Evolutionary conservation across 1,140 invertebrate genomes (phyloP).

Genomic region (Anoplophora glabripennis): DNA sequence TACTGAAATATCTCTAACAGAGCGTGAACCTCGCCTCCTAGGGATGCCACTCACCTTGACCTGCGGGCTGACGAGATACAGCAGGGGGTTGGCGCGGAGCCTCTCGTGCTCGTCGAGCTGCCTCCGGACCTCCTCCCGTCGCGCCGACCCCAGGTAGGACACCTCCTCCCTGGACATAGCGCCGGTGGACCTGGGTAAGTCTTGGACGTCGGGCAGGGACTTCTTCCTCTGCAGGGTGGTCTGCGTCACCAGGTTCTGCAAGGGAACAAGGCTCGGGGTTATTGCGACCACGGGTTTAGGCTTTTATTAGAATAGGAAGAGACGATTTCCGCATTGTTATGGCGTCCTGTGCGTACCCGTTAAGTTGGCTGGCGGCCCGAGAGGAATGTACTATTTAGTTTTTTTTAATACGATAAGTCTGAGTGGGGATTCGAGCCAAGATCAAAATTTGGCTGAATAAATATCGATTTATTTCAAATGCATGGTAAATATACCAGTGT

Average conservation of each 20-base stretch:
- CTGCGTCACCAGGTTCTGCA: slow-evolving; percentile 42
- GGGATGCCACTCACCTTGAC: slow-evolving; percentile 73
- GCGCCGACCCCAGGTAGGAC: slow-evolving; percentile 84
- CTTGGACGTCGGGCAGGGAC: slow-evolving; percentile 90
- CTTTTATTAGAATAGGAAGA: too few species aligned
- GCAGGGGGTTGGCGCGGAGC: slow-evolving; percentile 87
- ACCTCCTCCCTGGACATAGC: slow-evolving; percentile 94
- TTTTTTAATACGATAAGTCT: too few species aligned
- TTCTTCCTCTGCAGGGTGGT: slow-evolving; percentile 81
- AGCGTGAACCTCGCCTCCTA: too few species aligned
- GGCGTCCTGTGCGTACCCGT: too few species aligned
- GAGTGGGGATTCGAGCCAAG: too few species aligned
- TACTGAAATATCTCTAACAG: too few species aligned
- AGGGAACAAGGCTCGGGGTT: slow-evolving; percentile 8
- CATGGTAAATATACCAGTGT: too few species aligned
- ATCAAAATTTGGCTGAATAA: too few species aligned
- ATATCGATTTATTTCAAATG: too few species aligned
- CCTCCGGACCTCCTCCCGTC: slow-evolving; percentile 88
- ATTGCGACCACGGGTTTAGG: neutral
- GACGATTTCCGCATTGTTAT: too few species aligned
- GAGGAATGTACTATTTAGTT: too few species aligned
- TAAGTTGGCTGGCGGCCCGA: too few species aligned
- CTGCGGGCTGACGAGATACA: slow-evolving; percentile 93
- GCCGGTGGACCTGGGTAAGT: slow-evolving; percentile 70
- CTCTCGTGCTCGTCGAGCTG: slow-evolving; percentile 90